These are phyloP conservation scores for Solenodon paradoxus DNA, from an alignment of 2,113 vertebrate genomes.

Conservation along the genomic window DNA sequence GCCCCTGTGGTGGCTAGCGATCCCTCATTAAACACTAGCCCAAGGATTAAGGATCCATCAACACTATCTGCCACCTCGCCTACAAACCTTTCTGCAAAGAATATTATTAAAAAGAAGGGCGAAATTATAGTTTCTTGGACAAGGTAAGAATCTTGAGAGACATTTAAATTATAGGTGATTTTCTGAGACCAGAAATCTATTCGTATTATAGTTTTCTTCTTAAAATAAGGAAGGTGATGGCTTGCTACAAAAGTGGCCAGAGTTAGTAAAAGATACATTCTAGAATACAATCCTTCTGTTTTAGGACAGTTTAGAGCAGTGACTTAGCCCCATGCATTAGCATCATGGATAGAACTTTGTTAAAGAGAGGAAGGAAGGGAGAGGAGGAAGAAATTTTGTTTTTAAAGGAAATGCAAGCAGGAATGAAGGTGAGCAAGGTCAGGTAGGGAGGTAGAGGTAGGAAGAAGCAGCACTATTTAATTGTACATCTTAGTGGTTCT, in stretches of 20 bases:
- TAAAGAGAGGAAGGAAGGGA: too few species aligned
- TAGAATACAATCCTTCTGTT: not conserved
- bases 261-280: not conserved
- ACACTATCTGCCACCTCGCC: slow-evolving; percentile 76
- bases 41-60: slow-evolving; percentile 69
- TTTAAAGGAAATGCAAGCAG: too few species aligned
- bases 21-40: slow-evolving; percentile 28
- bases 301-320: not conserved
- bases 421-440: too few species aligned
- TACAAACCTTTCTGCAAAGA: slow-evolving; percentile 92
- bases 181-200: not conserved
- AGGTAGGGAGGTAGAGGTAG: too few species aligned
- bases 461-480: too few species aligned
- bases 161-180: not conserved
- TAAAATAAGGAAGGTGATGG: slow-evolving; percentile 23
- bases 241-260: not conserved
- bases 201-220: slow-evolving; percentile 12
- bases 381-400: too few species aligned
- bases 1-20: slow-evolving; percentile 68
- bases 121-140: slow-evolving; percentile 95
- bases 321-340: not conserved
- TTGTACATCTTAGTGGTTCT: too few species aligned
- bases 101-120: slow-evolving; percentile 94
- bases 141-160: slow-evolving; percentile 84
- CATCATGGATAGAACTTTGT: not conserved